A percentile compares a stretch with the other conserved stretches of the same genome.
phyloP scores from a whole-genome alignment of 2,113 vertebrate genomes.

The Myotis brandtii region DNA sequence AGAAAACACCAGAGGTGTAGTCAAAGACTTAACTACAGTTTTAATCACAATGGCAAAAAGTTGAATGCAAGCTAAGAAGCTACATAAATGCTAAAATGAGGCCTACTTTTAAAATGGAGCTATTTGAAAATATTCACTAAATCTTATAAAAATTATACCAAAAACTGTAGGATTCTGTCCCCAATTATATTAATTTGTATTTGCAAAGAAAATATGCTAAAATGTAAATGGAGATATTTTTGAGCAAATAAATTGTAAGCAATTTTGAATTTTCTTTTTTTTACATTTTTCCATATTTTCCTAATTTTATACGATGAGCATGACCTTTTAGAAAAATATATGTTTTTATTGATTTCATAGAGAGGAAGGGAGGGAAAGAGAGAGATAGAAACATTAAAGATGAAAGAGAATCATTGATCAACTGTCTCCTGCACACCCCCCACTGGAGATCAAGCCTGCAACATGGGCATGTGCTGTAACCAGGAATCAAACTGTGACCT shows the following conservation, averaged over 20 bases:
- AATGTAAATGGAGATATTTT: neutral
- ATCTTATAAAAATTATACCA: neutral
- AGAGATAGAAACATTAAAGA: too few species aligned
- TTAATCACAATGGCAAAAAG: neutral
- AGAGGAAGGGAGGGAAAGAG: too few species aligned
- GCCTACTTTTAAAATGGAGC: neutral
- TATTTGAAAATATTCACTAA: slow-evolving; percentile 37
- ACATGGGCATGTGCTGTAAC: too few species aligned
- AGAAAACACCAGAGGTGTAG: neutral
- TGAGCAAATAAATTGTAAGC: neutral
- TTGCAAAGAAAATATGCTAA: slow-evolving; percentile 36
- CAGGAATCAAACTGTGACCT: too few species aligned
- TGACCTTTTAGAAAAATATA: neutral
- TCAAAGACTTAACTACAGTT: neutral
- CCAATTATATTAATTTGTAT: neutral
- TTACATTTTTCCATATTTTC: neutral
- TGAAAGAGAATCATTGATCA: too few species aligned
- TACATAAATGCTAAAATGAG: neutral
- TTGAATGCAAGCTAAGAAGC: neutral
- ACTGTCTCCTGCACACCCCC: too few species aligned
- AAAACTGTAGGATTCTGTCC: neutral
- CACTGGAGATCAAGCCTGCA: too few species aligned
- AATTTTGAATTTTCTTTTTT: neutral
- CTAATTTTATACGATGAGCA: neutral
- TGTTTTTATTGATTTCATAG: too few species aligned